Evolutionary conservation across 2,888 invertebrate genomes (phyloP), one percentile per base, ranked within the genome.

Genomic region (Furcula furcula): DNA sequence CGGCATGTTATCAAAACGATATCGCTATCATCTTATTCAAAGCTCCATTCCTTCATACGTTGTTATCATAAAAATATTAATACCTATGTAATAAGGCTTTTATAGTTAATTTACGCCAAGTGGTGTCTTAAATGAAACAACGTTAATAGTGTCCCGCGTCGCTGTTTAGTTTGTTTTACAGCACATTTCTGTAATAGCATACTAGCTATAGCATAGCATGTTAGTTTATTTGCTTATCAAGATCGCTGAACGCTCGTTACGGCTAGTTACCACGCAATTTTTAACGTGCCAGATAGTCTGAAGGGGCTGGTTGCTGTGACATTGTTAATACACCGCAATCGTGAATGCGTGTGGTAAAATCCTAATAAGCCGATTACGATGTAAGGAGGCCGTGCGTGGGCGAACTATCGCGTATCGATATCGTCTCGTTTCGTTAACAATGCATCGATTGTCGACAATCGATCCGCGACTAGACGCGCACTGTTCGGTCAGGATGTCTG

Each of bases 281-380:
- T 34, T 19, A 6, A 16, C 20, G 11, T 33, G 21, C 28, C 23
- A 14, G 14, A 34, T 39, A 31, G 23, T 27, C 7, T n/a, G 23
- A 51, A 54, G 46, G 44, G 37, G 56, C 53, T 60, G 47, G 52
- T 27, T 4, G 10, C 10, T 40, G 49, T 46, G 41, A 51, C 50
- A 51, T 51, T 52, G 65, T 65, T 66, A 65, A 62, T 56, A 62
- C 60, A 68, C 65, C 59, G 58, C 62, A 54, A 61, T 64, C 62
- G 51, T 58, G 65, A 66, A 67, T 67, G 78, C 68, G 79, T 80
- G 80, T 66, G 77, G 78, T 78, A 77, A 72, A 76, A 70, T 75
- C 81, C 70, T 75, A 81, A 80, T 85, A 84, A 83, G 79, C 80
- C 75, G 83, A 85, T 87, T 86, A 82, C 76, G 71, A 75, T 77